Conservation (phyloP, 2,113 vertebrate species). For the Lanius ludovicianus region DNA sequence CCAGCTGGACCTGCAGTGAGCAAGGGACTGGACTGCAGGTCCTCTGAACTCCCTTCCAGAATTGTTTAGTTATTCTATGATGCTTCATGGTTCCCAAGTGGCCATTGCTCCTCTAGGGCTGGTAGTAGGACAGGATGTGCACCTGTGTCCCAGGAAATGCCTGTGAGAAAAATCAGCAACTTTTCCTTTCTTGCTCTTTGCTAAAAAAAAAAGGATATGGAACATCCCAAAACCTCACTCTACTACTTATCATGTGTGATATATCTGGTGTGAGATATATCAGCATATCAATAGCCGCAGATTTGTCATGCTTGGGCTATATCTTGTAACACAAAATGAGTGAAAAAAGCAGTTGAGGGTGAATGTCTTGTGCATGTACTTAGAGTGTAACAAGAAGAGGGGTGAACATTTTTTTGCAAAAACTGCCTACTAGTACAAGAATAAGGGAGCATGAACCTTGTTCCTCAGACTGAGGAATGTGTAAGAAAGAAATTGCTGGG, state of each 20-base stretch:
- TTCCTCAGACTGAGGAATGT: neutral
- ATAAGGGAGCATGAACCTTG: neutral
- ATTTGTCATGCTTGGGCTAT: neutral
- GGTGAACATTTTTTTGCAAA: neutral
- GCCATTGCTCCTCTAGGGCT: neutral
- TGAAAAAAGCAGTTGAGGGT: neutral
- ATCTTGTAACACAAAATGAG: neutral
- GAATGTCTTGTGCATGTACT: neutral
- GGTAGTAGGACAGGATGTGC: neutral
- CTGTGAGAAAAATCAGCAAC: neutral
- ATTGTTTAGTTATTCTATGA: neutral
- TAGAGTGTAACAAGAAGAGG: neutral
- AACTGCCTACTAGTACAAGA: neutral
- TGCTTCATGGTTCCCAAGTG: neutral
- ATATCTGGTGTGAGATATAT: neutral
- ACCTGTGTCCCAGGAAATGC: neutral
- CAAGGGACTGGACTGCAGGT: fast-evolving
- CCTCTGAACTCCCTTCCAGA: neutral
- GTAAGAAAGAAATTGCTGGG: neutral
- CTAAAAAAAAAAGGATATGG: neutral
- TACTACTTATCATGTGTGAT: neutral
- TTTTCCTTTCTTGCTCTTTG: neutral
- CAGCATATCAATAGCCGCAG: neutral
- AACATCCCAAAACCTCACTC: neutral
- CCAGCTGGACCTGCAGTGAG: neutral